Conservation (phyloP, 92 coral and sea anemone genomes). For the Parazoanthus atlanticus region DNA sequence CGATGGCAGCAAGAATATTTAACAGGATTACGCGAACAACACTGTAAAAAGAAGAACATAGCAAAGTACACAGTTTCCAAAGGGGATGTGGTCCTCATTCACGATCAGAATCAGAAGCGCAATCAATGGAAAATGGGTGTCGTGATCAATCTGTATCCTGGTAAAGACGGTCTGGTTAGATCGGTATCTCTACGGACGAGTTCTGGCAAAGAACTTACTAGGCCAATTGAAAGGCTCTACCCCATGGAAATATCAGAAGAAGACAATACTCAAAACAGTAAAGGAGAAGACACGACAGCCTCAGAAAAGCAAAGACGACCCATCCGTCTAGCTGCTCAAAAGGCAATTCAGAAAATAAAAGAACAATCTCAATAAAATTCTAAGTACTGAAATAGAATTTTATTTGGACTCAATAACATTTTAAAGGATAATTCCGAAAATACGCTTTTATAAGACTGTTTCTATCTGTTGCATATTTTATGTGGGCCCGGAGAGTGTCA, state of each 20-base stretch:
- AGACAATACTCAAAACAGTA: constrained; percentile 9
- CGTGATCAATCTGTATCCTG: constrained; percentile 21
- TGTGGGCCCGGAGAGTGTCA: no score
- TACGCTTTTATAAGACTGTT: neutral
- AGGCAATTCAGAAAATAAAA: constrained; percentile 44
- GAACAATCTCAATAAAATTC: constrained; percentile 44
- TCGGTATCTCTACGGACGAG: constrained; percentile 42
- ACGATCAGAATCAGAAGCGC: constrained; percentile 34
- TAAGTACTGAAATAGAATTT: neutral
- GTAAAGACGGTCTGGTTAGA: constrained; percentile 53
- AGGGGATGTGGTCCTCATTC: constrained; percentile 53
- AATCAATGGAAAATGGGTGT: constrained; percentile 48
- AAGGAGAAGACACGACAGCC: constrained; percentile 19
- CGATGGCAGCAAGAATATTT: constrained; percentile 27
- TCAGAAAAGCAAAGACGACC: constrained; percentile 39
- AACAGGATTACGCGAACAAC: constrained; percentile 34
- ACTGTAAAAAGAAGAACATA: neutral
- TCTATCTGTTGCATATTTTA: neutral
- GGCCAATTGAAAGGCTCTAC: constrained; percentile 51
- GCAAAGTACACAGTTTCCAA: constrained; percentile 23
- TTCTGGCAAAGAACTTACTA: constrained; percentile 9
- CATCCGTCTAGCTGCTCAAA: constrained; percentile 45
- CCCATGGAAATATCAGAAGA: constrained; percentile 49
- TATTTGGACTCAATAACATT: neutral
- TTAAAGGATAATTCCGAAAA: neutral